phyloP scores from a whole-genome alignment of 2,888 invertebrate species.

The Electrophaes corylata region DNA sequence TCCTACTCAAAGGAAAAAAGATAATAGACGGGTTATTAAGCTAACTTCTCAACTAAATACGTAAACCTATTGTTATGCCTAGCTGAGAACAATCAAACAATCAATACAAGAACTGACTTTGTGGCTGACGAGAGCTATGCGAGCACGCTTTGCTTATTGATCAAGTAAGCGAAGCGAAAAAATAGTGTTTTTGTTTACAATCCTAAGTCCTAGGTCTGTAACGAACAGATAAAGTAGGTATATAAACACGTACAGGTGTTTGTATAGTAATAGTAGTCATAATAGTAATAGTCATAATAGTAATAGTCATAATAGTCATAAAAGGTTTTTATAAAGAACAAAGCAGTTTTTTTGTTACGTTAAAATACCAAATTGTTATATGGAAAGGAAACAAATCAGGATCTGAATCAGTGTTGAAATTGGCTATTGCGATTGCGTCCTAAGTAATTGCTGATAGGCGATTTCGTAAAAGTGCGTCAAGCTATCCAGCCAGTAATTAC shows the following conservation, averaged over 20 bases:
- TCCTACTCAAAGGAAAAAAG: not conserved
- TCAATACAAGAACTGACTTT: too few species aligned
- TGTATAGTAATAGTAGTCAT: too few species aligned
- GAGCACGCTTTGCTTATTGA: conserved; percentile 68
- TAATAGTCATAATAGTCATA: too few species aligned
- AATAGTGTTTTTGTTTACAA: too few species aligned
- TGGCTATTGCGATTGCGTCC: conserved; percentile 45
- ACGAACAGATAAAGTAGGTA: too few species aligned
- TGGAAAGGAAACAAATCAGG: conserved; percentile 29
- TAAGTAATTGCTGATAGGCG: conserved; percentile 52
- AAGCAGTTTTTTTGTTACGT: not conserved
- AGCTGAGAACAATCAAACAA: conserved; percentile 59
- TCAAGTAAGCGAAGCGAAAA: too few species aligned
- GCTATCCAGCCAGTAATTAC: conserved; percentile 49
- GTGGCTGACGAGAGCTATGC: too few species aligned
- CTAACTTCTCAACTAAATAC: conserved; percentile 8
- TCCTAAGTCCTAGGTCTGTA: too few species aligned
- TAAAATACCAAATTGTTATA: not conserved
- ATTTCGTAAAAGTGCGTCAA: conserved; percentile 57
- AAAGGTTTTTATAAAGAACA: not conserved
- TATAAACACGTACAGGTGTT: too few species aligned
- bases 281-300: too few species aligned
- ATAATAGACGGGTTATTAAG: not conserved
- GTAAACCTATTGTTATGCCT: conserved; percentile 14
- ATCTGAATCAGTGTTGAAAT: conserved; percentile 40